Conservation (phyloP, 2,888 invertebrate species). For the Athetis lepigone region DNA sequence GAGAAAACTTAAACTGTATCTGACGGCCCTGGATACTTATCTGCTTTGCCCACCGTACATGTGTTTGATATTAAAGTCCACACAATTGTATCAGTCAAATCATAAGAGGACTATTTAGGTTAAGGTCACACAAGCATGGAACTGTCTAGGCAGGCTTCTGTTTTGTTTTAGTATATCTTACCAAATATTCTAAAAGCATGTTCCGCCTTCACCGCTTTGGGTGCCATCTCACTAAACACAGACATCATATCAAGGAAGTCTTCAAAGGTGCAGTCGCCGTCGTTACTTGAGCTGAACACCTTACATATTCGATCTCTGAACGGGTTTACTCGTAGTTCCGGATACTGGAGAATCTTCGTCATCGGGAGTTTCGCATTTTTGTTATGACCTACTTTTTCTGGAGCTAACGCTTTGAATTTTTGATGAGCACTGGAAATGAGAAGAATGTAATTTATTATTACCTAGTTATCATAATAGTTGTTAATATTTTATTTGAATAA, state of each 20-base stretch:
- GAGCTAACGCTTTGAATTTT: constrained; percentile 96
- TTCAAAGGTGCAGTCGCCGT: constrained; percentile 98
- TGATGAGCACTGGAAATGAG: constrained; percentile 94
- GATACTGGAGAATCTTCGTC: constrained; percentile 95
- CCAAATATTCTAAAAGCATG: constrained; percentile 99
- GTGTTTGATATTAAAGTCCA: no score
- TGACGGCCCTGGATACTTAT: no score
- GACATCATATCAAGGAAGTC: constrained; percentile 99
- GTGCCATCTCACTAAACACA: constrained; percentile 97
- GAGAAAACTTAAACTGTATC: no score
- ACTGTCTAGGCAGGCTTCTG: no score
- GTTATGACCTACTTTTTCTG: constrained; percentile 97
- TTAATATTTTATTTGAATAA: no score
- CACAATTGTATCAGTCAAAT: no score
- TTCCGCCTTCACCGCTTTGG: constrained; percentile 97
- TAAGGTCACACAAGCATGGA: no score
- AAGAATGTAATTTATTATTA: not conserved
- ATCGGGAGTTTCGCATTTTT: constrained; percentile 96
- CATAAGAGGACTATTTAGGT: no score
- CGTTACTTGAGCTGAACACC: constrained; percentile 96
- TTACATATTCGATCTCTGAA: constrained; percentile 97
- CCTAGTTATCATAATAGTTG: no score
- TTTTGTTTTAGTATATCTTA: constrained; percentile 79
- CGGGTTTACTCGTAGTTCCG: constrained; percentile 97
- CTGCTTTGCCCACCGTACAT: no score